phyloP scores from a whole-genome alignment of 2,797 vertebrate genomes.

The Sciurus carolinensis region DNA sequence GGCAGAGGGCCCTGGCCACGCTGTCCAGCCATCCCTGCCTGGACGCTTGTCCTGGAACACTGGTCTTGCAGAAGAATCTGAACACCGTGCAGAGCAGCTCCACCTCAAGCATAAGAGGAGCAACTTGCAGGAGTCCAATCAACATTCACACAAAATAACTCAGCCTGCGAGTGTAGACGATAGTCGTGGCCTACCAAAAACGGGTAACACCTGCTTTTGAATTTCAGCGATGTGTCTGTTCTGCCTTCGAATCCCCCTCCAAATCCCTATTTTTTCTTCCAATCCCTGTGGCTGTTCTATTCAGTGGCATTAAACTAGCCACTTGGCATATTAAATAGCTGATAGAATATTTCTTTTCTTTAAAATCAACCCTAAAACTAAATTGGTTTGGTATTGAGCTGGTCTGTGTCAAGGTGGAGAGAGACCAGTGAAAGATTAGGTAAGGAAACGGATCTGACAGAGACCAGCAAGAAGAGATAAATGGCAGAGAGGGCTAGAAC shows the following conservation, averaged over 20 bases:
- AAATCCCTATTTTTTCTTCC: background rate
- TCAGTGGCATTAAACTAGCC: background rate
- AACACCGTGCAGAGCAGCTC: background rate
- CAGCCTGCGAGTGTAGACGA: background rate
- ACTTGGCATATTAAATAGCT: background rate
- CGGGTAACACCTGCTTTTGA: background rate
- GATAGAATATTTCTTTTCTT: background rate
- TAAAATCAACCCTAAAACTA: background rate
- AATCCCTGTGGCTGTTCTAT: background rate
- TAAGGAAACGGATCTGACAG: background rate
- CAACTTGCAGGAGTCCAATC: background rate
- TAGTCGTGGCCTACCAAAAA: background rate
- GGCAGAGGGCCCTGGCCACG: rapidly evolving
- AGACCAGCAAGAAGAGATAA: background rate
- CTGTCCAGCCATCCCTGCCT: background rate
- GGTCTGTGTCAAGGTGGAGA: background rate
- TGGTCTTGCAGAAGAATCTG: background rate
- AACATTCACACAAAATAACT: background rate
- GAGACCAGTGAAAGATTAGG: background rate
- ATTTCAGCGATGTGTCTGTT: background rate
- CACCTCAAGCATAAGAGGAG: background rate
- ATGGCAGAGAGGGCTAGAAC: background rate
- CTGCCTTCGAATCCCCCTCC: background rate
- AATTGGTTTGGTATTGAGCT: background rate
- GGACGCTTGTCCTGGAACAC: background rate